Evolutionary conservation across 1,140 invertebrate genomes (phyloP).

Genomic region (Frieseomelitta varia): DNA sequence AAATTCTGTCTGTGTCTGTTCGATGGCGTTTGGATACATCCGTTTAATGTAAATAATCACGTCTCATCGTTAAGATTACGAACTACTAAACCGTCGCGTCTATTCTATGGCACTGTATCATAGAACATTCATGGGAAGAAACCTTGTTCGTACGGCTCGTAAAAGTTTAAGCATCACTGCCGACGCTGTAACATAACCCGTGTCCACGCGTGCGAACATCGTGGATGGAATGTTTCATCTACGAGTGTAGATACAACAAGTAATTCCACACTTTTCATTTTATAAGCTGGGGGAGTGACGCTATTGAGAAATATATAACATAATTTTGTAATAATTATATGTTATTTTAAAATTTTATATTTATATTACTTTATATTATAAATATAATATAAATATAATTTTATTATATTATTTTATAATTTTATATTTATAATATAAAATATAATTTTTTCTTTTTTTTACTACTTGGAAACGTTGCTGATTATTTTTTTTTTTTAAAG

Average conservation of each 20-base stretch:
- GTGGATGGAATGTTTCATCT: not conserved
- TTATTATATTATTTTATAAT: too few species aligned
- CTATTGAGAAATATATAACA: too few species aligned
- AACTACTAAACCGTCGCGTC: constrained; percentile 23
- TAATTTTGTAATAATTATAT: too few species aligned
- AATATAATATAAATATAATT: too few species aligned
- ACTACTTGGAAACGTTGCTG: too few species aligned
- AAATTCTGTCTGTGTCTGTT: constrained; percentile 32
- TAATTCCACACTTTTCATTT: constrained; percentile 6
- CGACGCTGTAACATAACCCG: constrained; percentile 13
- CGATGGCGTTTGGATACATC: constrained; percentile 28
- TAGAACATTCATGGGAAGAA: not conserved
- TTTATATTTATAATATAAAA: too few species aligned
- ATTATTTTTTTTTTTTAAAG: too few species aligned
- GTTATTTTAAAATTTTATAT: too few species aligned
- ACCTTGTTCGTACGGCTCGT: not conserved
- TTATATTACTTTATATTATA: too few species aligned
- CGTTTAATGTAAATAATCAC: constrained; percentile 47
- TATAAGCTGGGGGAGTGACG: too few species aligned
- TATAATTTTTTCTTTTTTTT: too few species aligned
- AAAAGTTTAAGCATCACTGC: not conserved
- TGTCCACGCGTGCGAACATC: not conserved
- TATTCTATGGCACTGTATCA: constrained; percentile 18
- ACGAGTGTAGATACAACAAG: constrained; percentile 20
- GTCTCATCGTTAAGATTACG: constrained; percentile 33